Evolutionary conservation across 2,888 invertebrate species (phyloP).

Genomic region (Cephus pulcher): DNA sequence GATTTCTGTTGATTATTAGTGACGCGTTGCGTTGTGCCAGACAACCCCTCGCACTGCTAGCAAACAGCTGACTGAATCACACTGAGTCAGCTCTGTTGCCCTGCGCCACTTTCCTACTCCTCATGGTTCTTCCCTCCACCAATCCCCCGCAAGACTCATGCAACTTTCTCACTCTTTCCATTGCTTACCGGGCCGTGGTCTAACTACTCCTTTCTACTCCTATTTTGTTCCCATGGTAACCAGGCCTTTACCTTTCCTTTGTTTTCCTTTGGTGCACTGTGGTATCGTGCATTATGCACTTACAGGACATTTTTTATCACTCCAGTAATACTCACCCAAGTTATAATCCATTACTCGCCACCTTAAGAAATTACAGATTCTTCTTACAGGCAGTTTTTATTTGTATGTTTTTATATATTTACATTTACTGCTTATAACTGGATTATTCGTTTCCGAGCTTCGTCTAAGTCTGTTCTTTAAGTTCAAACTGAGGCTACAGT

Average conservation of each 20-base stretch:
- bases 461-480: background rate
- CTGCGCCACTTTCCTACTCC: background rate
- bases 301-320: background rate
- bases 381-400: background rate
- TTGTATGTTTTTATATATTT: too few relatives aligned
- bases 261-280: background rate
- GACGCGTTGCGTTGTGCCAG: background rate
- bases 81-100: background rate
- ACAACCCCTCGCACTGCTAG: slow-evolving; percentile 3
- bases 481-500: background rate
- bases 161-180: background rate
- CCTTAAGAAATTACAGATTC: background rate
- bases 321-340: background rate
- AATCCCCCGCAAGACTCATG: background rate
- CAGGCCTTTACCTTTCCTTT: background rate
- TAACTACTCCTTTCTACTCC: background rate
- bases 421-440: too few relatives aligned
- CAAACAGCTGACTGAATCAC: slow-evolving; percentile 4
- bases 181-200: background rate
- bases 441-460: background rate
- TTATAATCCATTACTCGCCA: background rate
- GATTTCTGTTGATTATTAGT: background rate
- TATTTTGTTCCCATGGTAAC: background rate
- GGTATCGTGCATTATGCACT: background rate
- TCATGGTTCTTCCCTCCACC: background rate